These are phyloP conservation scores for Zaprionus camerounensis DNA, from an alignment of 1,140 invertebrate genomes.

Conservation along the genomic window DNA sequence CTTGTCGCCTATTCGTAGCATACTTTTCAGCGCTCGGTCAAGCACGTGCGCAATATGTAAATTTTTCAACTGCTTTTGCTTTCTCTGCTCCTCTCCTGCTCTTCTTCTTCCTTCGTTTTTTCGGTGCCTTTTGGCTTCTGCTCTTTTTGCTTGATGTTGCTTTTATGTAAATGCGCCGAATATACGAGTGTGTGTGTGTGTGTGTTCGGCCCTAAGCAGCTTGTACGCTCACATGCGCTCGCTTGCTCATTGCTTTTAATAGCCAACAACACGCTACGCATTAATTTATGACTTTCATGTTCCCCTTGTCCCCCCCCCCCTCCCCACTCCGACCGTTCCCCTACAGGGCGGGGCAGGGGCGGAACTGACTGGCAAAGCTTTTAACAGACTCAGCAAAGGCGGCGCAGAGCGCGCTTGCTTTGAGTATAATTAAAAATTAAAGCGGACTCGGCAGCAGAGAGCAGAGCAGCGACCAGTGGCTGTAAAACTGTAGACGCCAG, in stretches of 20 bases:
- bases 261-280: conserved; percentile 80
- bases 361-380: conserved; percentile 56
- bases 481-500: conserved; percentile 72
- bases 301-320: conserved; percentile 16
- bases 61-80: conserved; percentile 45
- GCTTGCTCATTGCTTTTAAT: conserved; percentile 81
- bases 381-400: conserved; percentile 49
- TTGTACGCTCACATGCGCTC: conserved; percentile 72
- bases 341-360: neutral
- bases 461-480: conserved; percentile 20
- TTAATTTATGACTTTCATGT: conserved; percentile 74
- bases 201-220: conserved; percentile 63
- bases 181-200: conserved; percentile 33
- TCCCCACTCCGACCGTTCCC: neutral
- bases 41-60: conserved; percentile 80
- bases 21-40: conserved; percentile 53
- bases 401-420: conserved; percentile 10
- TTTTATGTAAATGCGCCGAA: conserved; percentile 65
- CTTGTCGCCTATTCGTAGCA: conserved; percentile 58
- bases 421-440: conserved; percentile 67
- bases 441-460: conserved; percentile 6
- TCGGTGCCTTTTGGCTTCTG: conserved; percentile 35
- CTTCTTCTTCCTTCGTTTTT: neutral
- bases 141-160: conserved; percentile 67
- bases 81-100: neutral